Evolutionary conservation across 2,113 vertebrate species (phyloP), one percentile per base, ranked within the genome.

Genomic region (Forbesichthys papilliferus): DNA sequence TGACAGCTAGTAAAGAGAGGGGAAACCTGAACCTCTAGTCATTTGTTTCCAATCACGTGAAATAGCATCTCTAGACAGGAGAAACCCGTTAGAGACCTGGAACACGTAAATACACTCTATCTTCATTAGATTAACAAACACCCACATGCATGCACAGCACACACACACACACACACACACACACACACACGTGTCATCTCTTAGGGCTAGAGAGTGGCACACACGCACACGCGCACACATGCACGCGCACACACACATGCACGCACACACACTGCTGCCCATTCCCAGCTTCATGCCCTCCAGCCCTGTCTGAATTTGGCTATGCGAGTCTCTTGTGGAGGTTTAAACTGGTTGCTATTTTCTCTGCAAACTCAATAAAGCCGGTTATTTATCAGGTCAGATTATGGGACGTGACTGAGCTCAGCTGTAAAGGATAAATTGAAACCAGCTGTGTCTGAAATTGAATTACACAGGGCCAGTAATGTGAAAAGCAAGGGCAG

Each of bases 291-390:
- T 33, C 11, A 58, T 72, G 73, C 87, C 87, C 86, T 55, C 16
- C 73, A 72, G 87, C 81, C 64, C 61, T 42, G 13, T 70, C 80
- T 56, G 5, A 53, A 60, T 83, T 85, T 62, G 80, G 74, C 79
- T 84, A 72, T 33, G 77, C 11, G 16, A 53, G 69, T 78, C 71
- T 74, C 74, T 68, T n/a, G 68, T 68, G 73, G 72, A 84, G 83
- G 76, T 89, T 91, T 91, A 87, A 66, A 78, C 78, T 86, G 84
- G 85, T 84, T 48, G 54, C 75, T 91, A 78, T 92, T 92, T 93
- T 90, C 87, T 91, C 88, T 88, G 81, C 86, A 92, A 93, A 93
- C 89, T 84, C 87, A 92, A 93, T 93, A 91, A 91, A 90, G 76
- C 67, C 53, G 78, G 85, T 91, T 93, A 91, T 92, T 93, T 93